These are phyloP conservation scores for Megamerina dolium DNA, from an alignment of 2,888 invertebrate species.

Conservation along the genomic window DNA sequence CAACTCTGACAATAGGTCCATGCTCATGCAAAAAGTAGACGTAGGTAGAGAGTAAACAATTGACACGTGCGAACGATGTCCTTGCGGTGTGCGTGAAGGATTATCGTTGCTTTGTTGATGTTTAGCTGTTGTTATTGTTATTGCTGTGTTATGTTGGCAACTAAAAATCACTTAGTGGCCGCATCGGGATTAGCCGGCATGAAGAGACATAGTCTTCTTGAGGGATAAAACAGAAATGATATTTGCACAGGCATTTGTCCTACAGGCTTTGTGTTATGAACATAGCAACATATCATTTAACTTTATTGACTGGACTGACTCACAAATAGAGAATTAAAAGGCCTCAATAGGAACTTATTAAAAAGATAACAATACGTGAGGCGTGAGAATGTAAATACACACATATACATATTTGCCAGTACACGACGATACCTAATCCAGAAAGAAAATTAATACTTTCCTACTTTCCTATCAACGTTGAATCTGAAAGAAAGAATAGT, in stretches of 20 bases:
- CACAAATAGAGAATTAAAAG: constrained; percentile 38
- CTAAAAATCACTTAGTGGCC: constrained; percentile 46
- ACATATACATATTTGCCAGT: too few species aligned
- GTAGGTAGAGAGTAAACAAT: constrained; percentile 25
- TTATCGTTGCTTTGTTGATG: constrained; percentile 24
- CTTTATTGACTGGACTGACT: constrained; percentile 29
- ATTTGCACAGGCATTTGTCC: constrained; percentile 34
- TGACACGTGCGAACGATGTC: constrained; percentile 36
- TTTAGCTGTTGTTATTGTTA: constrained; percentile 7
- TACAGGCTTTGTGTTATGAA: too few species aligned
- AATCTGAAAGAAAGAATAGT: too few species aligned
- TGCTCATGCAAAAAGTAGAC: neutral
- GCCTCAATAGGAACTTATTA: constrained; percentile 37
- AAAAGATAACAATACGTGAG: constrained; percentile 15
- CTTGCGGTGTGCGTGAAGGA: constrained; percentile 20
- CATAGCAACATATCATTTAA: constrained; percentile 34
- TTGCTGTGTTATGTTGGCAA: constrained; percentile 27
- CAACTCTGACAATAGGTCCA: neutral
- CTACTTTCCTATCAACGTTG: too few species aligned
- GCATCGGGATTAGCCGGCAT: constrained; percentile 37
- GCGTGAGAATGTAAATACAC: too few species aligned
- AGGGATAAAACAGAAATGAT: constrained; percentile 39
- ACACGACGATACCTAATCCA: too few species aligned
- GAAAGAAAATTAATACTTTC: too few species aligned
- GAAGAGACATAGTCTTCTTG: too few species aligned